Conservation (phyloP, 1,140 invertebrate species). For the Leptoteleia sp. region DNA sequence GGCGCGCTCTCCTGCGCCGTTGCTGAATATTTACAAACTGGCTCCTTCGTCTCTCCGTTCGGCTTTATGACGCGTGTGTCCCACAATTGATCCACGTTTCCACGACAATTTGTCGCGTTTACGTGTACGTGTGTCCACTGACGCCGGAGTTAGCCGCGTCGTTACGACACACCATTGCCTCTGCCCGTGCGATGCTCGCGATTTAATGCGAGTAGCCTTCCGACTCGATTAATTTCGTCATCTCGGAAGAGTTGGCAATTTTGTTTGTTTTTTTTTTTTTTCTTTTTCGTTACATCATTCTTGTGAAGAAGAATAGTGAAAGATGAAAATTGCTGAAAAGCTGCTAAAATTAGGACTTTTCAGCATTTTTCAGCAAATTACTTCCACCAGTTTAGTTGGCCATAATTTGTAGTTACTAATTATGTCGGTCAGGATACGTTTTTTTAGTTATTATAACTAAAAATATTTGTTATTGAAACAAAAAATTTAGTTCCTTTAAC, state of each 20-base stretch:
- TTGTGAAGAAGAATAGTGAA: no score
- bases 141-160: constrained; percentile 10
- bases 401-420: no score
- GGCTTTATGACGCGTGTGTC: constrained; percentile 38
- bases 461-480: no score
- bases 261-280: no score
- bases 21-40: constrained; percentile 43
- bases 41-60: constrained; percentile 21
- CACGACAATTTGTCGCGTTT: constrained; percentile 52
- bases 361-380: no score
- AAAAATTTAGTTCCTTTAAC: no score
- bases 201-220: constrained; percentile 6
- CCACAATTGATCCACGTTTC: constrained; percentile 44
- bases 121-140: constrained; percentile 13
- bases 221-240: constrained; percentile 5
- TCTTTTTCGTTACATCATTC: no score
- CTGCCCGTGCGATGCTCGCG: neutral
- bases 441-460: no score
- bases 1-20: constrained; percentile 1
- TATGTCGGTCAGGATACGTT: no score
- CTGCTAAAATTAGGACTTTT: no score
- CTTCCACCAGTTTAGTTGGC: no score
- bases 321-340: no score
- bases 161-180: constrained; percentile 12
- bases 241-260: neutral